Percentiles rank a stretch among this genome's conserved stretches.
Conservation (phyloP, 1,140 invertebrate species). For the Wiebesia pumilae region DNA sequence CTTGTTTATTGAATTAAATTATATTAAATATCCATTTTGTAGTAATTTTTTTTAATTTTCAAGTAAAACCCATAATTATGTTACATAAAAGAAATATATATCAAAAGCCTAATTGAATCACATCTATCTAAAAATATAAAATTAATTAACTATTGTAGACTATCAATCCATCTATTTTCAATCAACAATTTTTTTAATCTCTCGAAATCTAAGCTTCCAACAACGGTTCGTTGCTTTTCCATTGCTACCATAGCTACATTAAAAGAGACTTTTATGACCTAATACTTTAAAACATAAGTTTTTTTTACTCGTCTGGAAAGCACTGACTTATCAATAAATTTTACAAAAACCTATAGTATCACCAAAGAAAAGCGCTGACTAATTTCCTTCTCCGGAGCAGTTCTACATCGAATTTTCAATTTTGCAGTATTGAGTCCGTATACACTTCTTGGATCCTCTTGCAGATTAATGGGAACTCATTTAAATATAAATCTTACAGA, state of each 20-base stretch:
- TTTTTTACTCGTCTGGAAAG: background rate
- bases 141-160: too few relatives aligned
- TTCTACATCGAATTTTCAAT: constrained; percentile 45
- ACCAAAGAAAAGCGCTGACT: constrained; percentile 44
- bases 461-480: constrained; percentile 74
- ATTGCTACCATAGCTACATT: background rate
- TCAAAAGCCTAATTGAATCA: too few relatives aligned
- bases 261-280: constrained; percentile 4
- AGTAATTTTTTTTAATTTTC: too few relatives aligned
- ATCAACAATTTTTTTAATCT: background rate
- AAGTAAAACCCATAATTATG: too few relatives aligned
- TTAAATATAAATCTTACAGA: constrained; percentile 76
- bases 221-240: background rate
- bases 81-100: too few relatives aligned
- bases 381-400: constrained; percentile 23
- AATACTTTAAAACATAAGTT: constrained; percentile 31
- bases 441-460: constrained; percentile 51
- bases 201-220: background rate
- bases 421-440: background rate
- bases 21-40: too few relatives aligned
- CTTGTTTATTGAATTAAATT: too few relatives aligned
- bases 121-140: too few relatives aligned
- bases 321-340: constrained; percentile 34
- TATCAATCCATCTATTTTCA: too few relatives aligned
- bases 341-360: background rate